Base-by-base conservation (phyloP, 2,113 vertebrate species). In the Rhynchopsitta pachyrhyncha region DNA sequence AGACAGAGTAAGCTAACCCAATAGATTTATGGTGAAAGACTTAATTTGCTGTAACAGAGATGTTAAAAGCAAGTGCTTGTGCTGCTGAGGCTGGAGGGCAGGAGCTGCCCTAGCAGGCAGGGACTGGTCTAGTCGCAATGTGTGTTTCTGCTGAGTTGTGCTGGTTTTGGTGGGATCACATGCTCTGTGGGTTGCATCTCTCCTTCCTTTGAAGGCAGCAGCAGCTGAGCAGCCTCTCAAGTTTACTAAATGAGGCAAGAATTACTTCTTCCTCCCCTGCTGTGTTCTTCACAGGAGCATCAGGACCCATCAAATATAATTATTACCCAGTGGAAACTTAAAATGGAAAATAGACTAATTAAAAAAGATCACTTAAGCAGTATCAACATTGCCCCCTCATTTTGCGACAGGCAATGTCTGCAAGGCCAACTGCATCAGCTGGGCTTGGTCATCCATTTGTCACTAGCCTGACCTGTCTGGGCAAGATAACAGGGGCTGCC, bases 211-310 rank as follows among this genome's bases (percentile, higher is more conserved):
- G 85, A 96, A 88, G 46, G 23, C 11, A 33, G 41, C 22, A 83
- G 73, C 46, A 69, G 57, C 42, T 50, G 50, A 93, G 28, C 46
- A 73, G 75, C 59, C 67, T 77, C 75, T 66, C 63, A 49, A 79
- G 31, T 69, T 90, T 73, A 59, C 39, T 20, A 49, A 33, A 46
- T 29, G 35, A 76, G 50, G 33, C 57, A 87, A 82, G 67, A 91
- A 52, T 82, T 52, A 88, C 63, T 93, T 93, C 76, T 90, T 87
- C 24, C n/a, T 62, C 9, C 3, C 23, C 44, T 53, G 35, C 73
- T 85, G 44, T 73, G 44, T 27, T 90, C 50, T 86, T 82, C 53
- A 77, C 78, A 79, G 70, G 44, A 91, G 31, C 53, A 77, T 53
- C 57, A 90, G 44, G 22, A 15, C 5, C 35, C 37, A 70, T 77